Percentiles rank a stretch among this genome's conserved stretches.
phyloP scores from a whole-genome alignment of 2,113 vertebrate genomes.

The Lycaon pictus region DNA sequence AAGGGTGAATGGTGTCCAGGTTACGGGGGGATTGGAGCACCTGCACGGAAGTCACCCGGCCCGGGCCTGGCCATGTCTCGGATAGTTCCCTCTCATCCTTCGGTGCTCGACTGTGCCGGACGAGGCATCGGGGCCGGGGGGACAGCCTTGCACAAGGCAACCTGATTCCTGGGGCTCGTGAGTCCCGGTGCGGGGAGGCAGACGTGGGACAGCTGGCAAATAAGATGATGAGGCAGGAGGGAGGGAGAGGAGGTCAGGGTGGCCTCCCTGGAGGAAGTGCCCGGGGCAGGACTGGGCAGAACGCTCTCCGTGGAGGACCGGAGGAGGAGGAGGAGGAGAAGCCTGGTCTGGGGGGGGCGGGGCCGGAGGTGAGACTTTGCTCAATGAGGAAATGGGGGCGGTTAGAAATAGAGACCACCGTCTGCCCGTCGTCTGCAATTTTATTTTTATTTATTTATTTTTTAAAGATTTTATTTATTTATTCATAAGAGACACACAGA shows the following conservation, averaged over 20 bases:
- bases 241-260: background rate
- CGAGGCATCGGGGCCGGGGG: background rate
- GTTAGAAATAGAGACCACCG: background rate
- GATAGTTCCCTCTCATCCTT: background rate
- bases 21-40: background rate
- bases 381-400: background rate
- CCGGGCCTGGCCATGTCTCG: accelerated
- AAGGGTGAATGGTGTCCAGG: no score
- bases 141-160: background rate
- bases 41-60: background rate
- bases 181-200: background rate
- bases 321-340: background rate
- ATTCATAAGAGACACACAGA: no score
- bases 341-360: background rate
- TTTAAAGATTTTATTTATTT: no score
- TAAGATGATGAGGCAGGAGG: accelerated
- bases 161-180: background rate
- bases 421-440: background rate
- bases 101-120: background rate
- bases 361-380: background rate
- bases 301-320: background rate
- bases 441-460: no score
- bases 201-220: background rate
- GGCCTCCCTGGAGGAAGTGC: background rate
- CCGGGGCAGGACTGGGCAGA: background rate